Conservation (phyloP, 2,888 invertebrate genomes). For the Nasonovia ribisnigri region DNA sequence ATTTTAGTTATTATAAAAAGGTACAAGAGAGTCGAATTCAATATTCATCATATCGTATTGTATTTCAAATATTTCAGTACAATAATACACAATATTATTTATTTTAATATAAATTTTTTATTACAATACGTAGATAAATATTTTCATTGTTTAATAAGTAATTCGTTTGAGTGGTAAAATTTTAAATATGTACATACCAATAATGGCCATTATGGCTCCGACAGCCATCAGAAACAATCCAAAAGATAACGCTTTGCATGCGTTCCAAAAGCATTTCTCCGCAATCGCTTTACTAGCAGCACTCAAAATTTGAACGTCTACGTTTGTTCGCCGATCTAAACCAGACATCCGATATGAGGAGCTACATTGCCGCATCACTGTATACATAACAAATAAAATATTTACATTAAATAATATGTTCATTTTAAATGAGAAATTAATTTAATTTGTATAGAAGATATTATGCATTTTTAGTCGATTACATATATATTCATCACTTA, state of each 20-base stretch:
- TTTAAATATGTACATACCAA: conserved; percentile 75
- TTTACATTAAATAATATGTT: not conserved
- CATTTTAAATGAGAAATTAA: not conserved
- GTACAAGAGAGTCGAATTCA: not conserved
- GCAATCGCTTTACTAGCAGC: conserved; percentile 65
- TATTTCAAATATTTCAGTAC: not conserved
- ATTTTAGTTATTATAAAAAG: not conserved
- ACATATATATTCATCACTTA: not conserved
- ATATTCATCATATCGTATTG: not conserved
- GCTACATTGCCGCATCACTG: conserved; percentile 64
- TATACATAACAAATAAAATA: not conserved
- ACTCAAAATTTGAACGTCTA: conserved; percentile 56
- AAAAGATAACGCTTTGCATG: conserved; percentile 90
- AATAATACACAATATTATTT: not conserved
- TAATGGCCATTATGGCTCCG: conserved; percentile 92
- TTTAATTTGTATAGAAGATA: not conserved
- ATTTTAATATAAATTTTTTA: not conserved
- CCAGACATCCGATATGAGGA: conserved; percentile 63
- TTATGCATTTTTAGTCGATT: not conserved
- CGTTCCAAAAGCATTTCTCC: conserved; percentile 91
- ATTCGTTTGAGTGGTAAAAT: not conserved
- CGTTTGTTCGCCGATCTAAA: conserved; percentile 60
- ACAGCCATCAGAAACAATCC: conserved; percentile 89
- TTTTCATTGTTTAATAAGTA: not conserved
- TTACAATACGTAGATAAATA: not conserved